Conservation (phyloP, 2,888 invertebrate species). For the Coleophora deauratella region DNA sequence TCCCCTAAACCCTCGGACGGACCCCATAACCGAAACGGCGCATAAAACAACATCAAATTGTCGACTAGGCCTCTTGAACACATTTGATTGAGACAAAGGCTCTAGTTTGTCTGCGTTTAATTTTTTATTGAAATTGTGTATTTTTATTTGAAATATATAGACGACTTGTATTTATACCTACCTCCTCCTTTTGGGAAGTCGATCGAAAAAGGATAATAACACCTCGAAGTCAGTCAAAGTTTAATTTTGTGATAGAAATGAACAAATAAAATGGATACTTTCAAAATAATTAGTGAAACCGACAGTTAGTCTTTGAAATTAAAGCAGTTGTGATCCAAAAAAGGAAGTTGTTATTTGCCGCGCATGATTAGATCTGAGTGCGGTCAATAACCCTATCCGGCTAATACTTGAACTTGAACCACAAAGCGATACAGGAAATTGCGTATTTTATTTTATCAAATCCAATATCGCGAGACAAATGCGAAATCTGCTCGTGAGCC, state of each 20-base stretch:
- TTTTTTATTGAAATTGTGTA: too few species aligned
- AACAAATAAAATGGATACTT: too few species aligned
- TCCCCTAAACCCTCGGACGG: conserved; percentile 34
- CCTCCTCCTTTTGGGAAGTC: too few species aligned
- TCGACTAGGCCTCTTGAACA: not conserved
- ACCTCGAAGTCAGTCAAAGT: too few species aligned
- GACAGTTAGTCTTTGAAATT: too few species aligned
- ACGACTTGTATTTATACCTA: too few species aligned
- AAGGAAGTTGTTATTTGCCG: conserved; percentile 28
- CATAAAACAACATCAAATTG: conserved; percentile 17
- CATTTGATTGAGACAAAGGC: too few species aligned
- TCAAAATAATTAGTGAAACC: too few species aligned
- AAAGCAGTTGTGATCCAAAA: conserved; percentile 7
- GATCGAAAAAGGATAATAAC: too few species aligned
- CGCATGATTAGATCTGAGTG: conserved; percentile 48
- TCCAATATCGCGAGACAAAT: conserved; percentile 31
- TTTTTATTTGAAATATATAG: too few species aligned
- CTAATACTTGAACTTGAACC: conserved; percentile 66
- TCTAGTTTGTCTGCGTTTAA: too few species aligned
- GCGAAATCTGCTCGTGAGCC: conserved; percentile 9
- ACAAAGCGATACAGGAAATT: conserved; percentile 37
- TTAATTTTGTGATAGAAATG: too few species aligned
- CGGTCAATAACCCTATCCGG: conserved; percentile 56
- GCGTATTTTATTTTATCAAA: conserved; percentile 23
- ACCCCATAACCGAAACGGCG: conserved; percentile 28